These are phyloP conservation scores for Solenodon paradoxus DNA, from an alignment of 2,113 vertebrate species.

Conservation along the genomic window DNA sequence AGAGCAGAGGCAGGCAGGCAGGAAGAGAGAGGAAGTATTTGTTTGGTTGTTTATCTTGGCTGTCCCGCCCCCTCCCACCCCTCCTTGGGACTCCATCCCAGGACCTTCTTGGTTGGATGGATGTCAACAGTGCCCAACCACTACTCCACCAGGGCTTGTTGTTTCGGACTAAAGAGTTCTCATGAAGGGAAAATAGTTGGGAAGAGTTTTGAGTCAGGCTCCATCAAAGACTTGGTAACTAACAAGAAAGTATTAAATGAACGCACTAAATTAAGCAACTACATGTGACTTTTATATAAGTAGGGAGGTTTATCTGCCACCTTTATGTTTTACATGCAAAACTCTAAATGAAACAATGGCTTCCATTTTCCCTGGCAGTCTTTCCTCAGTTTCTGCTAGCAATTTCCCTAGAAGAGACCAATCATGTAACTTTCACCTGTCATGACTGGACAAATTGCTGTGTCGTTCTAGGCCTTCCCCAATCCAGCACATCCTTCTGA, in stretches of 20 bases:
- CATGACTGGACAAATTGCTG: background rate
- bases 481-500: background rate
- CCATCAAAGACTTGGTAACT: background rate
- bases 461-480: background rate
- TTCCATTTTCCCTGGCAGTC: background rate
- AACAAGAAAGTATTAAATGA: background rate
- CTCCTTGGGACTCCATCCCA: too few species aligned
- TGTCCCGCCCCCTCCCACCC: too few species aligned
- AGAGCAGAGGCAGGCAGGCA: too few species aligned
- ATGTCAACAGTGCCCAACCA: too few species aligned
- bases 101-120: too few species aligned
- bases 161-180: slow-evolving; percentile 36
- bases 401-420: background rate
- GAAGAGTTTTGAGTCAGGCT: background rate
- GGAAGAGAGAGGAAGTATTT: too few species aligned
- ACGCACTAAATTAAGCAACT: background rate
- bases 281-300: background rate
- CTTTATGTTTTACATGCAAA: background rate
- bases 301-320: background rate
- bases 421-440: background rate
- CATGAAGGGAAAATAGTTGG: background rate
- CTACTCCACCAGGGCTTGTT: too few species aligned
- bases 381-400: background rate
- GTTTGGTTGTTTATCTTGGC: too few species aligned
- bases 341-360: background rate